Percentiles rank a stretch among this genome's conserved stretches.
phyloP scores from a whole-genome alignment of 2,888 invertebrate genomes.

The Drosophila glabriapex region DNA sequence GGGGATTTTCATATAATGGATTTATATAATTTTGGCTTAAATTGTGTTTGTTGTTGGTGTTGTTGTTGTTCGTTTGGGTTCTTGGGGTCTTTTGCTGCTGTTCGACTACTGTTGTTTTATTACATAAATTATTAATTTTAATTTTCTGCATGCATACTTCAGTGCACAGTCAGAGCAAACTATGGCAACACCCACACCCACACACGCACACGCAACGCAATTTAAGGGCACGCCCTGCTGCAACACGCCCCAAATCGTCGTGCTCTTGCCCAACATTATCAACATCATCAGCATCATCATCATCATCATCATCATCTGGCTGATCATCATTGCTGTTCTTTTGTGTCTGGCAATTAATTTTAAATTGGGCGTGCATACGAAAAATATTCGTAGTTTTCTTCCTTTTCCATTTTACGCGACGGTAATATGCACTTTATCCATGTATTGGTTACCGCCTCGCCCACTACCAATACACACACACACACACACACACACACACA shows the following conservation, averaged over 20 bases:
- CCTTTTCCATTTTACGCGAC: conserved; percentile 64
- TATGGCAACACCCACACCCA: conserved; percentile 16
- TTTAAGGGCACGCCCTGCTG: conserved; percentile 50
- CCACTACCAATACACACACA: conserved; percentile 1
- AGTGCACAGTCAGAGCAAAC: conserved; percentile 54
- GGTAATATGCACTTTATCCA: conserved; percentile 60
- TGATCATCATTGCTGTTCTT: conserved; percentile 64
- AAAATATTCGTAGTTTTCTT: conserved; percentile 79
- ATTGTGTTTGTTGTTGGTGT: conserved; percentile 9
- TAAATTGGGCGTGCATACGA: conserved; percentile 83
- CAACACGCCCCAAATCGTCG: conserved; percentile 40
- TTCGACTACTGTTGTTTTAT: conserved; percentile 57
- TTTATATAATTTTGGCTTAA: conserved; percentile 18
- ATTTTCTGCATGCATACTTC: conserved; percentile 83
- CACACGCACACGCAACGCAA: conserved; percentile 22
- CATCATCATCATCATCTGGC: conserved; percentile 18
- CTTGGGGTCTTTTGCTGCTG: conserved; percentile 15
- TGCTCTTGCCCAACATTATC: conserved; percentile 14
- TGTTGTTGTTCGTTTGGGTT: neutral
- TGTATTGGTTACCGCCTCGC: conserved; percentile 42
- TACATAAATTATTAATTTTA: conserved; percentile 84
- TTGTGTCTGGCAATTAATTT: conserved; percentile 84
- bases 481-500: neutral
- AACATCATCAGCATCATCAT: conserved; percentile 15
- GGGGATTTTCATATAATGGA: conserved; percentile 56